Percentiles rank a stretch among this genome's conserved stretches.
Conservation (phyloP, 2,113 vertebrate species). For the Leucoraja erinaceus region DNA sequence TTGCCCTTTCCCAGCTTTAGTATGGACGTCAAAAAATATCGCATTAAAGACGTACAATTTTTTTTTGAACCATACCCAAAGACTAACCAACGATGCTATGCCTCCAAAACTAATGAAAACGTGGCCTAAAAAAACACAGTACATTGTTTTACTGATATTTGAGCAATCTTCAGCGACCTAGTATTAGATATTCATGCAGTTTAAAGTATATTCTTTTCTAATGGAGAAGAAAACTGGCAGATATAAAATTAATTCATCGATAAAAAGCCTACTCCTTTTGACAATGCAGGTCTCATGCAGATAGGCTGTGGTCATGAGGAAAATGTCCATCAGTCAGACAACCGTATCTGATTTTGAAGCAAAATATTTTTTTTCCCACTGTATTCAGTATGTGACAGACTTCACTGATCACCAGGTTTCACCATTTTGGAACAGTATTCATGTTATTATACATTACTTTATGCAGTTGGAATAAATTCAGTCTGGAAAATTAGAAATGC, state of each 20-base stretch:
- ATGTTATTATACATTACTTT: constrained; percentile 67
- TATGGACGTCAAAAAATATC: not conserved
- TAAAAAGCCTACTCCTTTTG: constrained; percentile 84
- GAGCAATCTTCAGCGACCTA: not conserved
- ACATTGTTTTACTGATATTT: not conserved
- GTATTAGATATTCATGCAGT: constrained; percentile 27
- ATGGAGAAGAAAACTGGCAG: constrained; percentile 44
- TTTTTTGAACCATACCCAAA: not conserved
- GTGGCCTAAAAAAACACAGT: not conserved
- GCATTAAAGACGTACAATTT: not conserved
- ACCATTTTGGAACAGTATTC: constrained; percentile 70
- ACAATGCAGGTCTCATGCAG: constrained; percentile 93
- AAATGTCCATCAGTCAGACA: constrained; percentile 99
- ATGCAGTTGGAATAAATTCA: constrained; percentile 67
- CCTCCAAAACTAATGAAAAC: not conserved
- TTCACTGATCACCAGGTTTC: constrained; percentile 84
- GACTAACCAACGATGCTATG: not conserved
- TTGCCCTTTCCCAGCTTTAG: not conserved
- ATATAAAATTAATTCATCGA: constrained; percentile 87
- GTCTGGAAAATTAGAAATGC: constrained; percentile 46
- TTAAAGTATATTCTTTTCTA: constrained; percentile 21
- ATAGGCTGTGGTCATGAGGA: constrained; percentile 83
- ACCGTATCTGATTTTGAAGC: constrained; percentile 99
- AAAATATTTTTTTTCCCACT: constrained; percentile 86
- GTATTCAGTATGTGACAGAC: constrained; percentile 88